A percentile compares a stretch with the other conserved stretches of the same genome.
phyloP scores from a whole-genome alignment of 2,113 vertebrate genomes.

The Plotosus lineatus region DNA sequence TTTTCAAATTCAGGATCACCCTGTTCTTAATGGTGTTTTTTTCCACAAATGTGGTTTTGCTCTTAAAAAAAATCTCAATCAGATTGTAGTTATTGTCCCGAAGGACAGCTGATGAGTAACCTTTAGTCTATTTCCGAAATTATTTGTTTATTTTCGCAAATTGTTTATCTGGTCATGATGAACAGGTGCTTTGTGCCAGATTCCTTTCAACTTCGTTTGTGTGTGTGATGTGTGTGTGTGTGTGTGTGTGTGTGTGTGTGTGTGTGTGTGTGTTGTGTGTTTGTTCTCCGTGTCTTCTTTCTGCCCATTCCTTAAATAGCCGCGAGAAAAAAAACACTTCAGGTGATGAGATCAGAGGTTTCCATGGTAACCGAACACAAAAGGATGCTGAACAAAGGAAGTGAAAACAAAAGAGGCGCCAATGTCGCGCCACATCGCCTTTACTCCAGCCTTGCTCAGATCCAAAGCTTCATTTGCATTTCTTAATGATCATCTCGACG shows the following conservation, averaged over 20 bases:
- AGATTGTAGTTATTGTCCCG: neutral
- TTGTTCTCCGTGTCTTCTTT: slow-evolving; percentile 4
- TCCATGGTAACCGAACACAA: slow-evolving; percentile 82
- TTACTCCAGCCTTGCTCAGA: neutral
- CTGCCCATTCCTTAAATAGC: slow-evolving; percentile 48
- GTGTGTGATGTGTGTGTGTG: neutral
- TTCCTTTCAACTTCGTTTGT: neutral
- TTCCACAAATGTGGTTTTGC: neutral
- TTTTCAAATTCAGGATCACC: neutral
- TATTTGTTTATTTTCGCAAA: neutral
- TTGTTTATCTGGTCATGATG: neutral
- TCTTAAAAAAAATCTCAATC: neutral
- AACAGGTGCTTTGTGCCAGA: slow-evolving; percentile 5
- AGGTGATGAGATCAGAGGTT: slow-evolving; percentile 70
- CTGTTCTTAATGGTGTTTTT: neutral
- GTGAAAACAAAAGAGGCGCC: slow-evolving; percentile 45
- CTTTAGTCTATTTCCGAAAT: neutral
- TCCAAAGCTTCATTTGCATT: neutral
- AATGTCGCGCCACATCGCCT: slow-evolving; percentile 4
- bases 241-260: slow-evolving; percentile 1
- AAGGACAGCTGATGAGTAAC: neutral
- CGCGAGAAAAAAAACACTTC: slow-evolving; percentile 44
- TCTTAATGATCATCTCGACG: neutral
- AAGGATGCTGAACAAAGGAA: slow-evolving; percentile 76
- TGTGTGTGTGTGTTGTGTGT: neutral